Evolutionary conservation across 2,888 invertebrate genomes (phyloP).

Genomic region (Pegoplata infirma): DNA sequence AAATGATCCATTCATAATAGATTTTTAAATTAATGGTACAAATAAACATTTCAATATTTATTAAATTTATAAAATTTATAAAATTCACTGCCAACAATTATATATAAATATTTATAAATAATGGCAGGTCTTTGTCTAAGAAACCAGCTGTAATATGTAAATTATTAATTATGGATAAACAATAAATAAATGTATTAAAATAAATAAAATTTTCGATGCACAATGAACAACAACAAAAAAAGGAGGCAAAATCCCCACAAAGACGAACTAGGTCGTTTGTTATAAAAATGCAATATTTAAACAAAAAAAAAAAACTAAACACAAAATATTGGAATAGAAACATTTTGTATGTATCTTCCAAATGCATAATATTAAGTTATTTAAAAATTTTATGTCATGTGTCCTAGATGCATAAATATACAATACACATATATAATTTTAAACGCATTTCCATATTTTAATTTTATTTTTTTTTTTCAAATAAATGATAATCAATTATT

Average conservation of each 20-base stretch:
- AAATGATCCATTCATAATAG: conserved; percentile 7
- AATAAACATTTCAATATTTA: neutral
- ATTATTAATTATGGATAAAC: conserved; percentile 10
- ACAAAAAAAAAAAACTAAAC: conserved; percentile 4
- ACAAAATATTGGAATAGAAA: neutral
- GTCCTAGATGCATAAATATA: conserved; percentile 29
- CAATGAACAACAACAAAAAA: conserved; percentile 16
- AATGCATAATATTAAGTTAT: conserved; percentile 20
- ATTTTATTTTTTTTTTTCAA: neutral
- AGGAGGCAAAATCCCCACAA: conserved; percentile 28
- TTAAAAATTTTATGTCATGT: conserved; percentile 47
- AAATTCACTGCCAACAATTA: conserved; percentile 35
- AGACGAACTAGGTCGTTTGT: conserved; percentile 37
- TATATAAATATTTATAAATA: conserved; percentile 54
- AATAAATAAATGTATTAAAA: neutral
- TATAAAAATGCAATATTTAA: conserved; percentile 38
- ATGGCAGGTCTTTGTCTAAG: conserved; percentile 47
- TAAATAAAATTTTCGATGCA: conserved; percentile 39
- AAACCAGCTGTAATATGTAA: conserved; percentile 24
- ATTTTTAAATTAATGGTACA: neutral
- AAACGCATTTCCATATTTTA: too few relatives aligned
- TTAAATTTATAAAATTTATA: conserved; percentile 14
- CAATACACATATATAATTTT: neutral
- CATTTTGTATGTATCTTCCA: neutral
- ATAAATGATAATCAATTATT: neutral